These are phyloP conservation scores for Lochmaea crataegi DNA, from an alignment of 2,888 invertebrate genomes.

Conservation along the genomic window DNA sequence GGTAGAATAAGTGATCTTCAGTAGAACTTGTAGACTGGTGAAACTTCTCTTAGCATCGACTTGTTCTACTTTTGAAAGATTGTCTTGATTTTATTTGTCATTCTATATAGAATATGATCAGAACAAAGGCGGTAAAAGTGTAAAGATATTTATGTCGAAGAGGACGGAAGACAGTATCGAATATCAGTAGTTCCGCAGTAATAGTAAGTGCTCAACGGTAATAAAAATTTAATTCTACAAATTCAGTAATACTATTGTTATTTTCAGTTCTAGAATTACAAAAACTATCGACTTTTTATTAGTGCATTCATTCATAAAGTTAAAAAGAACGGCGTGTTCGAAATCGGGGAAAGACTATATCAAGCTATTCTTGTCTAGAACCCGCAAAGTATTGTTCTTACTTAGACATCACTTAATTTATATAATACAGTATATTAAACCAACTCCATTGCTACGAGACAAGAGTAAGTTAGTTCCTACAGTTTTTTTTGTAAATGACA, in stretches of 20 bases:
- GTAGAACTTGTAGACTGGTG: no score
- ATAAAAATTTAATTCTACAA: background rate
- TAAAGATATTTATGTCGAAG: no score
- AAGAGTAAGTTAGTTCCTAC: slow-evolving; percentile 56
- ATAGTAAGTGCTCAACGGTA: background rate
- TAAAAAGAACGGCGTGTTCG: background rate
- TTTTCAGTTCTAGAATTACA: background rate
- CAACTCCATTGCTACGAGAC: slow-evolving; percentile 60
- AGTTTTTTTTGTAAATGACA: slow-evolving; percentile 49
- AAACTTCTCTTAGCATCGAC: background rate
- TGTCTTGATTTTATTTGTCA: no score
- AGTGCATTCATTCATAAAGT: background rate
- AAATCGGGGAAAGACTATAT: background rate
- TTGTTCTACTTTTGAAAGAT: background rate
- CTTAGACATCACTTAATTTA: slow-evolving; percentile 50
- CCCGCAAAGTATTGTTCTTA: slow-evolving; percentile 48
- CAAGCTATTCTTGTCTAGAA: slow-evolving; percentile 36
- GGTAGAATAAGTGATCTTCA: no score
- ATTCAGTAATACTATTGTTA: slow-evolving; percentile 1
- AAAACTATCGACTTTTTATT: background rate
- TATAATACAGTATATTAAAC: slow-evolving; percentile 60
- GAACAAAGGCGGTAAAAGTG: background rate
- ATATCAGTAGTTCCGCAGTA: background rate
- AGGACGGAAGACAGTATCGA: background rate
- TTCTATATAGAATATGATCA: background rate